phyloP scores from a whole-genome alignment of 1,140 invertebrate species.

The Leptoteleia sp. region DNA sequence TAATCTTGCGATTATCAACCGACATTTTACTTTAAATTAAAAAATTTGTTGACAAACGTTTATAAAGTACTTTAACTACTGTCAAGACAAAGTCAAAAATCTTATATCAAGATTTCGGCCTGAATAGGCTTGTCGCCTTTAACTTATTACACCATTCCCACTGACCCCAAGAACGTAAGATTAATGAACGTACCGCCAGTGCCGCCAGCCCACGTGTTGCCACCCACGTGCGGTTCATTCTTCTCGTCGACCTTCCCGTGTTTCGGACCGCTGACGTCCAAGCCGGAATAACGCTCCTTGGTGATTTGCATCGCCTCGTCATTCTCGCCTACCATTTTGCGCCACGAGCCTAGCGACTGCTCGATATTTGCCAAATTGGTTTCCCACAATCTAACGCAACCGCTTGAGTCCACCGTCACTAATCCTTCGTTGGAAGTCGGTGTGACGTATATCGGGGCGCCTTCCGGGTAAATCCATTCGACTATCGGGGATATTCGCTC shows the following conservation, averaged over 20 bases:
- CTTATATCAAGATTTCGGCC: too few species aligned
- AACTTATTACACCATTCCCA: slow-evolving; percentile 5
- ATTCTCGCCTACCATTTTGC: slow-evolving; percentile 75
- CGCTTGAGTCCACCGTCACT: slow-evolving; percentile 83
- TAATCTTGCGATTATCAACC: too few species aligned
- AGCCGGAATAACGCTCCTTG: slow-evolving; percentile 86
- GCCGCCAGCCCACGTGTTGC: slow-evolving; percentile 98
- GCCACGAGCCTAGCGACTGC: slow-evolving; percentile 76
- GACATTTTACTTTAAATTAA: too few species aligned
- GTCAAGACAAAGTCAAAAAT: too few species aligned
- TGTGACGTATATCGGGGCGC: slow-evolving; percentile 70
- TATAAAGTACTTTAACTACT: too few species aligned
- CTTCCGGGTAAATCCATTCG: slow-evolving; percentile 79
- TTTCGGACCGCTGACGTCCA: slow-evolving; percentile 90
- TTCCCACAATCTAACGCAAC: slow-evolving; percentile 85
- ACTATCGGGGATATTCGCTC: slow-evolving; percentile 67
- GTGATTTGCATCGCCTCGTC: slow-evolving; percentile 87
- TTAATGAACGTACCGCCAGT: slow-evolving; percentile 85
- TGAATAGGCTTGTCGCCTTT: slow-evolving; percentile 24
- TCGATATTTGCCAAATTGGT: slow-evolving; percentile 80
- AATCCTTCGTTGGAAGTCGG: slow-evolving; percentile 75
- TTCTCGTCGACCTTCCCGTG: slow-evolving; percentile 95
- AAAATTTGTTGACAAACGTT: too few species aligned
- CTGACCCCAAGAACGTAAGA: slow-evolving; percentile 33
- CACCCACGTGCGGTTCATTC: slow-evolving; percentile 95